Conservation (phyloP, 1,140 invertebrate genomes). For the Ips typographus region DNA sequence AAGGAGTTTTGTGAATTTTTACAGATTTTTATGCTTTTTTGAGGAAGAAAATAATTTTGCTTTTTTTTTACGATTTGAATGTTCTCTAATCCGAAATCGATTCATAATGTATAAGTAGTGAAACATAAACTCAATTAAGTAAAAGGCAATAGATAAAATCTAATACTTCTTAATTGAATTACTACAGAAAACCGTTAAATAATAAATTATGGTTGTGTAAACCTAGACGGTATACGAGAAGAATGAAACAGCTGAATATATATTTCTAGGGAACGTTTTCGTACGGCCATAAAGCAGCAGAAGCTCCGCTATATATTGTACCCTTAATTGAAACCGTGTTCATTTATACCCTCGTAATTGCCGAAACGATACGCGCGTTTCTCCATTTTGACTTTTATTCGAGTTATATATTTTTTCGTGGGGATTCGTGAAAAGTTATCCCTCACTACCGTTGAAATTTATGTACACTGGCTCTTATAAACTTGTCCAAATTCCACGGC, state of each 20-base stretch:
- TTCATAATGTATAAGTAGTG: too few relatives aligned
- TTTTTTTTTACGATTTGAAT: too few relatives aligned
- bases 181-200: constrained; percentile 2
- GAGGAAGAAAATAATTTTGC: too few relatives aligned
- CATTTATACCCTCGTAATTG: constrained; percentile 31
- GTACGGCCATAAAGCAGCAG: constrained; percentile 14
- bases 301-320: constrained; percentile 21
- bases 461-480: too few relatives aligned
- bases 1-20: too few relatives aligned
- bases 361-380: constrained; percentile 21
- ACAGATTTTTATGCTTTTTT: too few relatives aligned
- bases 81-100: too few relatives aligned
- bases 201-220: constrained; percentile 8
- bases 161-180: background rate
- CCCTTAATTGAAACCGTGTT: constrained; percentile 29
- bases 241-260: constrained; percentile 14
- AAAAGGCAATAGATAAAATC: too few relatives aligned
- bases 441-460: too few relatives aligned
- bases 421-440: background rate
- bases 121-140: too few relatives aligned
- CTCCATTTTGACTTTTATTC: constrained; percentile 21
- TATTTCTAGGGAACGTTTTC: constrained; percentile 20
- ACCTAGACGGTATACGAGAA: constrained; percentile 6
- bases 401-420: constrained; percentile 10
- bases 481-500: too few relatives aligned